Evolutionary conservation across 2,888 invertebrate species (phyloP), one percentile per base, ranked within the genome.

Genomic region (Eristalis pertinax): DNA sequence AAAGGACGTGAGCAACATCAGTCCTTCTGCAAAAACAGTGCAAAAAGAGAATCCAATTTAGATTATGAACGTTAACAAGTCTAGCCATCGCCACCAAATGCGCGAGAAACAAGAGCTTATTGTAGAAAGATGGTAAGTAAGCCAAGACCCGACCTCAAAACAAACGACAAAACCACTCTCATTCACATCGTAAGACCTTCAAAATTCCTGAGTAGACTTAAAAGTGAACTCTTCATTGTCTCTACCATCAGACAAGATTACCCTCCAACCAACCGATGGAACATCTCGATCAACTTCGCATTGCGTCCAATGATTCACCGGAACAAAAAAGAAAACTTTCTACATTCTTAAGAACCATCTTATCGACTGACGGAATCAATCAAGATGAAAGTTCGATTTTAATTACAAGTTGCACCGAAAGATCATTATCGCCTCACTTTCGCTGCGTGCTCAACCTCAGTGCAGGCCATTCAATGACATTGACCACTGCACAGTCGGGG

Each of bases 401-500:
- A 50, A 19, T 19, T 50, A 8, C n/a, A 50, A 5, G 7, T 2
- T 38, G 38, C 38, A 11, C 13, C 38, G 13, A 13, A 13, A 11
- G 38, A 13, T 13, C 13, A 13, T 1, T 19, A 50, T 19, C 50
- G 7, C 19, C 8, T 22, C 50, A 50, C n/a, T 19, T 50, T 50
- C 19, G 1, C 50, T 50, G n/a, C 19, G n/a, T n/a, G 22, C 5
- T 50, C 50, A n/a, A 19, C n/a, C 26, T 2, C 64, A 7, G n/a
- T 24, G 65, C 8, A 3, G n/a, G 50, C n/a, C 50, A 50, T 19
- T 50, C 43, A 70, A 74, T 78, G 85, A 86, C 85, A 86, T 86
- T 86, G 85, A 78, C 82, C 77, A 65, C 43, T 38, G 22, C 77
- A 56, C 43, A 70, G 65, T 38, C 81, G 60, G 26, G 81, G 81